Conservation (phyloP, 2,797 vertebrate species). For the Cossypha niveicapilla region DNA sequence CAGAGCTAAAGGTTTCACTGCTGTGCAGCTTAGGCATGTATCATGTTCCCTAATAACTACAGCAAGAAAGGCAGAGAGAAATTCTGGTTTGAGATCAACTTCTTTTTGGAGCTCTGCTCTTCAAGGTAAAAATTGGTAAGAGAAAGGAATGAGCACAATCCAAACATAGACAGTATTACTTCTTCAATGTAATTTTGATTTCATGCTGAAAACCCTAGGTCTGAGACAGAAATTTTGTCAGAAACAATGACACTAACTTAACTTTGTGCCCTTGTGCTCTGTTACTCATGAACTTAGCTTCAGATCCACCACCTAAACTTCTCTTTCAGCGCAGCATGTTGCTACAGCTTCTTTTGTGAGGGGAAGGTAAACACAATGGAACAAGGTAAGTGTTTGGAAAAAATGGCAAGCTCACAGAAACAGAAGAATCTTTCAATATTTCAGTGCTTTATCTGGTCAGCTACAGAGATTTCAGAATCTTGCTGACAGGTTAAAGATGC, state of each 20-base stretch:
- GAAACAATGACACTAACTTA: background rate
- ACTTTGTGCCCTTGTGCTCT: background rate
- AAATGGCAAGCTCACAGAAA: background rate
- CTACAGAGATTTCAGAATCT: background rate
- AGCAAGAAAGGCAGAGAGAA: background rate
- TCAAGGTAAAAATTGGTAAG: background rate
- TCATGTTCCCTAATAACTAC: background rate
- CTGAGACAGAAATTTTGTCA: background rate
- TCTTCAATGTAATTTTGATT: background rate
- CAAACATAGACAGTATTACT: background rate
- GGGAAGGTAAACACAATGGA: background rate
- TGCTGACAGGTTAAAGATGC: background rate
- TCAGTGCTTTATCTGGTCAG: background rate
- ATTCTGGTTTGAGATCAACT: background rate
- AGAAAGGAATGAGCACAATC: background rate
- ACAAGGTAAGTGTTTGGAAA: background rate
- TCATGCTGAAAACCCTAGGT: background rate
- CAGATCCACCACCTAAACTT: background rate
- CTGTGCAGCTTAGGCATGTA: background rate
- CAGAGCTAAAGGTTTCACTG: background rate
- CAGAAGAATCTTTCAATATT: background rate
- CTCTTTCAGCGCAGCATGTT: background rate
- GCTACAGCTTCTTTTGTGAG: background rate
- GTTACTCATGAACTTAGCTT: background rate
- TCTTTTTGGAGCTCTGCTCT: background rate